Evolutionary conservation across 2,888 invertebrate species (phyloP), one percentile per base, ranked within the genome.

Genomic region (Agriotes lineatus): DNA sequence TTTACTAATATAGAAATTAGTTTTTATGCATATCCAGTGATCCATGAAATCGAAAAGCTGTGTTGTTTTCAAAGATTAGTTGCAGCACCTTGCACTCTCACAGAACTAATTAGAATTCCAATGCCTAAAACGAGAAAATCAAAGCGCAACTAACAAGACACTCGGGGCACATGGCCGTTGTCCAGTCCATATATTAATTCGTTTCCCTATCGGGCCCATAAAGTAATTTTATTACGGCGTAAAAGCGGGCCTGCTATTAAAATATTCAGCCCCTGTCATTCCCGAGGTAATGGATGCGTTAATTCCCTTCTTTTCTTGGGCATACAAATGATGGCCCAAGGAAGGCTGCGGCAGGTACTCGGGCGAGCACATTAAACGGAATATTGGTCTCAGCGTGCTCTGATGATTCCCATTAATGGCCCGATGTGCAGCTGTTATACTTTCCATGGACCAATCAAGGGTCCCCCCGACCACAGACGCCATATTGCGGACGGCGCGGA

Each of bases 391-490:
- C 79, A 76, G 80, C 77, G 77, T 80, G 80, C 75, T 78, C 75
- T 78, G 80, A 81, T 81, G 82, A 80, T 78, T 77, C 79, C 79
- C 80, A 81, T 82, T 82, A 82, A 82, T 81, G 80, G 79, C 75
- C 75, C 82, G 83, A 81, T 79, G 81, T 81, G 81, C 83, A 83
- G 82, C 83, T 83, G 83, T 83, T 83, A 79, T 79, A 79, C 80
- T 82, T 82, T 81, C 81, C 81, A 80, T 82, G 82, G 83, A 83
- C 83, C 83, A 83, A 83, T 83, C 82, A 78, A 81, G 79, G 72
- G 56, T 71, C 66, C 69, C 72, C 74, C 75, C 70, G 75, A 77
- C 79, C 77, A 75, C 75, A 73, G 78, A 80, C 81, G 82, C 82
- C 82, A 82, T 82, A 81, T 81, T 82, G 81, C 74, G 75, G 75